Evolutionary conservation across 2,113 vertebrate species (phyloP).

Genomic region (Tretioscincus oriximinensis): DNA sequence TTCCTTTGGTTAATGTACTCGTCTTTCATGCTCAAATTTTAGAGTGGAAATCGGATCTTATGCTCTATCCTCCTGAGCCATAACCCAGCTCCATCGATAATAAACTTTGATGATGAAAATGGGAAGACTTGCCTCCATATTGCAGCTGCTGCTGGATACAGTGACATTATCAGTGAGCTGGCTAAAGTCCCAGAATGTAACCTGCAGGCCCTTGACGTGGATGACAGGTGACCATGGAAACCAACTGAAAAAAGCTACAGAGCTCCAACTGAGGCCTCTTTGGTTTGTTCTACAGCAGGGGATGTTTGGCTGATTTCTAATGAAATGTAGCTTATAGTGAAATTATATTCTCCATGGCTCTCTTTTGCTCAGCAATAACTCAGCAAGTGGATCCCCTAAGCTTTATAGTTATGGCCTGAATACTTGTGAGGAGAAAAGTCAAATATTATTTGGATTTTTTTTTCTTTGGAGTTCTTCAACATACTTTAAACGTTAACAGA

Average conservation of each 20-base stretch:
- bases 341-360: neutral
- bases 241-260: constrained; percentile 36
- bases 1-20: constrained; percentile 7
- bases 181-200: constrained; percentile 84
- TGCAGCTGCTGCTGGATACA: constrained; percentile 82
- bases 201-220: constrained; percentile 86
- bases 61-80: constrained; percentile 86
- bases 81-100: constrained; percentile 79
- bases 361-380: constrained; percentile 24
- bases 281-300: constrained; percentile 44
- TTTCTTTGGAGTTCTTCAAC: neutral
- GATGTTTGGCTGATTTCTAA: constrained; percentile 40
- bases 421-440: neutral
- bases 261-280: constrained; percentile 31
- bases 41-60: constrained; percentile 84
- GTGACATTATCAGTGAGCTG: constrained; percentile 83
- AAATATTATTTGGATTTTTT: neutral
- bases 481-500: neutral
- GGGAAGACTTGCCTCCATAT: constrained; percentile 87
- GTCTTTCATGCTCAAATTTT: constrained; percentile 46
- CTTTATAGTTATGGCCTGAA: neutral
- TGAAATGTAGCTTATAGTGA: constrained; percentile 36
- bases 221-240: constrained; percentile 82
- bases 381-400: constrained; percentile 16
- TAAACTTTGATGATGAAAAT: constrained; percentile 87